Base-by-base conservation (phyloP, 2,888 invertebrate genomes). In the Seladonia tumulorum region DNA sequence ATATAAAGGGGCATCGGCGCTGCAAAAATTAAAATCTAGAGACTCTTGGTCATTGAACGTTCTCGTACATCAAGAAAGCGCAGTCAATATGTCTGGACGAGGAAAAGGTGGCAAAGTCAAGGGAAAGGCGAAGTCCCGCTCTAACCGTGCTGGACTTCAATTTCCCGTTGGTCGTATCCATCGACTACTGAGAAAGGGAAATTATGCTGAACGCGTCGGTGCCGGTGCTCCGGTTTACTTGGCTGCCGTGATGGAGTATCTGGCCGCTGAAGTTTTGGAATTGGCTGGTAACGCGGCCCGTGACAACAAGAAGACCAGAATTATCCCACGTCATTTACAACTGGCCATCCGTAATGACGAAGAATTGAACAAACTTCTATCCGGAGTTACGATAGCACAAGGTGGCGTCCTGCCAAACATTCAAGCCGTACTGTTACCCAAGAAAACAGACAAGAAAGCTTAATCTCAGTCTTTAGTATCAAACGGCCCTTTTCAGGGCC, bases 271-370 rank as follows among this genome's bases (percentile, higher is more conserved):
- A 95, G 96, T 97, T 42, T 7, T 63, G 18, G 63, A 63, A 14
- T 63, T 63, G 35, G 63, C 63, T 18, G 63, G 63, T 2, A 63
- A 92, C 97, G 81, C 97, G 97, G 63, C 63, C 16, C 63, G 63
- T 8, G 63, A 63, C 7, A 63, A 63, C 18, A 63, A 63, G 29
- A 63, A 97, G 94, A 96, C 96, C 1, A 96, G 96, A 45, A 93
- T 93, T 72, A 93, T 93, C 16, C 92, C 93, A 16, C 91, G 92
- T 77, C 92, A 93, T 79, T 85, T 92, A 22, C 93, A 98, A 93
- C 93, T 98, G 90, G 98, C 98, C 73, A 97, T 98, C 87, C 96
- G 97, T 35, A 98, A 98, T 18, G 63, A 63, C 63, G 63, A 63
- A 18, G 63, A 63, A 29, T 18, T 63, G 63, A 63, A 63, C 18